Evolutionary conservation across 37 sponge, comb jelly and placozoan species (phyloP).

Genomic region (Aplysina aerophoba): DNA sequence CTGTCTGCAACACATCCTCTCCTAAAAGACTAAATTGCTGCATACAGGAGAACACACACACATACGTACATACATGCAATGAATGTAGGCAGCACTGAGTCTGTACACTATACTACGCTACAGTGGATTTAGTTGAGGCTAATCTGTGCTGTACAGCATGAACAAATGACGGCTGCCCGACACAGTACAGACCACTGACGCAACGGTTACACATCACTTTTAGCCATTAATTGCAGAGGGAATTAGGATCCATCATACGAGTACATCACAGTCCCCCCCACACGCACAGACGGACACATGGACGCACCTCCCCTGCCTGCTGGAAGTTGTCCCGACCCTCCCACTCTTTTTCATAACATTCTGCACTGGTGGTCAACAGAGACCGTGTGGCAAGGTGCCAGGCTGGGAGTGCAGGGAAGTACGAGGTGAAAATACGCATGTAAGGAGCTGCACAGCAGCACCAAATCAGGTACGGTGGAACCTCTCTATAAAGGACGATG

Average conservation of each 20-base stretch:
- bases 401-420: neutral
- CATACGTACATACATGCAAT: neutral
- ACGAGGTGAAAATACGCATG: neutral
- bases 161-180: too few species aligned
- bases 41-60: neutral
- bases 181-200: too few species aligned
- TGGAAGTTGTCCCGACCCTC: slow-evolving; percentile 40
- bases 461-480: neutral
- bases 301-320: slow-evolving; percentile 49
- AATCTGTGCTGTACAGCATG: too few species aligned
- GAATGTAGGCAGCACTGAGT: too few species aligned
- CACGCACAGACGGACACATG: too few species aligned
- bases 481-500: too few species aligned
- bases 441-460: neutral
- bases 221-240: too few species aligned
- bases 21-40: slow-evolving; percentile 46
- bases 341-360: slow-evolving; percentile 81
- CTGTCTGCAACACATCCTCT: slow-evolving; percentile 55
- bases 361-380: slow-evolving; percentile 38
- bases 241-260: too few species aligned
- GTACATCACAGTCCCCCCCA: too few species aligned
- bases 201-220: too few species aligned
- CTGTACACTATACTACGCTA: too few species aligned
- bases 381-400: slow-evolving; percentile 39
- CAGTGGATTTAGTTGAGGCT: too few species aligned